Percentiles rank a stretch among this genome's conserved stretches.
phyloP scores from a whole-genome alignment of 2,888 invertebrate species.

The Fragum fragum region DNA sequence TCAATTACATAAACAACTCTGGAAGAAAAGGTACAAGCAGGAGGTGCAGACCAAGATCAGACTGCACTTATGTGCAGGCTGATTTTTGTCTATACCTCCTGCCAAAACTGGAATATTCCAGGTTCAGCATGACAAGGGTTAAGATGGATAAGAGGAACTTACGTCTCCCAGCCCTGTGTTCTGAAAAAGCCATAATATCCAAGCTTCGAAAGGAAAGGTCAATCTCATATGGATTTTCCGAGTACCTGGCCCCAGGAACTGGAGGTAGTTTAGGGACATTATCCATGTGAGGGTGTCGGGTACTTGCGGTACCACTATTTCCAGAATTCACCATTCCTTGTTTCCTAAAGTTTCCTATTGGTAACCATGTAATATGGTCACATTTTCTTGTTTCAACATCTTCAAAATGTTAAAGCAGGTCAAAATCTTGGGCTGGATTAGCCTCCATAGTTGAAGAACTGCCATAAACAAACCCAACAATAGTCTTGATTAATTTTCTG shows the following conservation, averaged over 20 bases:
- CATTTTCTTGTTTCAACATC: neutral
- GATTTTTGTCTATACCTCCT: too few relatives aligned
- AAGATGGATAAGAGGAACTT: slow-evolving; percentile 32
- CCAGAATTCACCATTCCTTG: slow-evolving; percentile 54
- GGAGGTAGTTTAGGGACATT: slow-evolving; percentile 61
- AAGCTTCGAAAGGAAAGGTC: slow-evolving; percentile 72
- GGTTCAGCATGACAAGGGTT: too few relatives aligned
- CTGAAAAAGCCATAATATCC: slow-evolving; percentile 60
- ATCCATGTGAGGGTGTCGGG: slow-evolving; percentile 44
- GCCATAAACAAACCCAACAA: slow-evolving; percentile 23
- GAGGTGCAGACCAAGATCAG: too few relatives aligned
- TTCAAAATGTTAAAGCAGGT: neutral
- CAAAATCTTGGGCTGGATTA: neutral
- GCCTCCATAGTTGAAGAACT: neutral
- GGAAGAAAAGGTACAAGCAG: too few relatives aligned
- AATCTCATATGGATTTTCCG: slow-evolving; percentile 72
- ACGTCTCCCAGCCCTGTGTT: slow-evolving; percentile 46
- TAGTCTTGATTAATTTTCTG: too few relatives aligned
- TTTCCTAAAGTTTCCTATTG: too few relatives aligned
- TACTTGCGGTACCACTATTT: slow-evolving; percentile 24
- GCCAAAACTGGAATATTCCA: too few relatives aligned
- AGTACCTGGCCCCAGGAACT: slow-evolving; percentile 51
- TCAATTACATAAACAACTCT: too few relatives aligned
- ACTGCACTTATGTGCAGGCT: too few relatives aligned
- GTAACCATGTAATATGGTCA: too few relatives aligned